Conservation (phyloP, 2,797 vertebrate species). For the Varecia variegata region DNA sequence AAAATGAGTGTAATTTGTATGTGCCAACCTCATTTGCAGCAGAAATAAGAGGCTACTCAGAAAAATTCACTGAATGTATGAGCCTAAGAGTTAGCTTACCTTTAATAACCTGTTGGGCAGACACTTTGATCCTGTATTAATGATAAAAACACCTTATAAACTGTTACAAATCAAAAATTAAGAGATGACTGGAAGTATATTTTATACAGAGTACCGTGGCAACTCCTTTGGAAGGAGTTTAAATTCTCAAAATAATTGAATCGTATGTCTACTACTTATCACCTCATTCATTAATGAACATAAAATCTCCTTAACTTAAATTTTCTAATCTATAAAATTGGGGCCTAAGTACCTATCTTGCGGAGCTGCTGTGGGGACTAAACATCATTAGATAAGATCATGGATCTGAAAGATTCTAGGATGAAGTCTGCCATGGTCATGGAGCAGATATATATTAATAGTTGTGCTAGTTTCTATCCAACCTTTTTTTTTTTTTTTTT, state of each 20-base stretch:
- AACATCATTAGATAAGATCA: not conserved
- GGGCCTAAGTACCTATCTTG: not conserved
- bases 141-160: not conserved
- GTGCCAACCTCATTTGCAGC: not conserved
- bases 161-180: too few relatives aligned
- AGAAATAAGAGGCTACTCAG: not conserved
- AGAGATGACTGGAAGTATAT: not conserved
- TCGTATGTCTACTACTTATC: not conserved
- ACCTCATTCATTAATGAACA: not conserved
- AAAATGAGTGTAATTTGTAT: not conserved
- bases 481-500: not conserved
- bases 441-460: not conserved
- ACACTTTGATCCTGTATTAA: not conserved
- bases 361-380: not conserved
- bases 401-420: not conserved
- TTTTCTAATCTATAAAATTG: constrained; percentile 22
- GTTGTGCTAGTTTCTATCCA: not conserved
- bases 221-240: not conserved
- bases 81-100: not conserved
- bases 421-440: not conserved
- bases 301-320: not conserved
- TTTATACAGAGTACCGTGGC: not conserved
- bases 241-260: constrained; percentile 10
- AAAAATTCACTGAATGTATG: not conserved
- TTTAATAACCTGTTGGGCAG: not conserved